Base-by-base conservation (phyloP, 2,113 vertebrate species). In the Gymnobelideus leadbeateri region DNA sequence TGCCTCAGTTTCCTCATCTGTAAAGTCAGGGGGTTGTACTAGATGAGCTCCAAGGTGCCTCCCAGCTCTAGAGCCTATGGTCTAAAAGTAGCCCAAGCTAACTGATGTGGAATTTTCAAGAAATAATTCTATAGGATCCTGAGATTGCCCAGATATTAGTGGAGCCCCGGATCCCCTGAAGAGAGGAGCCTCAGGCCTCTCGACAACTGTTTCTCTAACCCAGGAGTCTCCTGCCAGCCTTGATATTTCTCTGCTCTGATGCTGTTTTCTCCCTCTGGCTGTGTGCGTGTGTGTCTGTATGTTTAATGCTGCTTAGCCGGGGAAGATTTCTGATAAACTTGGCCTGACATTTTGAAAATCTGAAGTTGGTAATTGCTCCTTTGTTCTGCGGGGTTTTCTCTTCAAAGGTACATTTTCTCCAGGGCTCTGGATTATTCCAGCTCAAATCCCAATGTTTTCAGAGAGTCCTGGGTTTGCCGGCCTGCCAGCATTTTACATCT, bases 321-420 rank as follows among this genome's bases (percentile, higher is more conserved):
- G 90, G 55, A 95, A 92, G 77, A 92, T 95, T 97, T 97, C 96
- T 28, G 1, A 68, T 89, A 95, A 96, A 96, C 49, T 2, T 49
- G 23, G 49, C 89, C 49, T 97, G 98, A 95, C 94, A 92, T 97
- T 98, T 97, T 91, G 90, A 57, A 96, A 96, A 84, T 19, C 84
- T 51, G 91, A 97, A 50, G n/a, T 23, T 96, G 94, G 91, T 96
- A 92, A 96, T 61, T 92, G 94, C 96, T 91, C 37, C 91, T 96
- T 77, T 95, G 91, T 95, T 94, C 51, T 96, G 90, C 94, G 31
- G 92, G 53, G 92, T 50, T 91, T 91, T 43, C 21, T 91, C 90
- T 96, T 96, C 95, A 77, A 7, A 93, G 94, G 94, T 93, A 52
- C 55, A 53, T 94, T 96, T 84, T 94, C 93, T 93, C 94, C 50